These are phyloP conservation scores for Scaptomyza caliginosa DNA, from an alignment of 2,888 invertebrate genomes.

Conservation along the genomic window DNA sequence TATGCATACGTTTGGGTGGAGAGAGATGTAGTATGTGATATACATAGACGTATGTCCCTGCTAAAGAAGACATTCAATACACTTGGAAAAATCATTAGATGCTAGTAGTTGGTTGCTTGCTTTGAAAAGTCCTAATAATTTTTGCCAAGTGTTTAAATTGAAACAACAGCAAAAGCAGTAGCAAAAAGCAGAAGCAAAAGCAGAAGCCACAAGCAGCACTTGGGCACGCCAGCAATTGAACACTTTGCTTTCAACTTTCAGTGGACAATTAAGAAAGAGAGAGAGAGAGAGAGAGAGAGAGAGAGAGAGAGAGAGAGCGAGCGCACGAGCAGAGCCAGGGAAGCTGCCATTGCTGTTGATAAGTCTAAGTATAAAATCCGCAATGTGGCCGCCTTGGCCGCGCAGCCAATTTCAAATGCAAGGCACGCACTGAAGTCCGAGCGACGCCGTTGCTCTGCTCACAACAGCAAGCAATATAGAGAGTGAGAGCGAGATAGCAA, in stretches of 20 bases:
- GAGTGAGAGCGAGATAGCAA: no score
- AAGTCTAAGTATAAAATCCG: conserved; percentile 54
- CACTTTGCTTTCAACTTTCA: conserved; percentile 54
- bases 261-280: conserved; percentile 44
- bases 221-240: conserved; percentile 58
- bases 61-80: neutral
- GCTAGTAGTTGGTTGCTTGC: no score
- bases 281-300: neutral
- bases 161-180: conserved; percentile 4
- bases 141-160: neutral
- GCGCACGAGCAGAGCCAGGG: conserved; percentile 28
- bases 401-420: conserved; percentile 61
- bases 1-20: neutral
- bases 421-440: conserved; percentile 63
- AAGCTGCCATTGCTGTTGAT: conserved; percentile 54
- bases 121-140: neutral
- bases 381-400: conserved; percentile 43
- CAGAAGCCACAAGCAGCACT: conserved; percentile 44
- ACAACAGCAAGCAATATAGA: neutral
- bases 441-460: conserved; percentile 59
- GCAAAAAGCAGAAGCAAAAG: conserved; percentile 16
- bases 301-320: conserved; percentile 17
- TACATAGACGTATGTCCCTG: neutral
- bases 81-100: neutral
- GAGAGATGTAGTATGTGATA: neutral